These are phyloP conservation scores for Erythrocercus mccallii DNA, from an alignment of 2,113 vertebrate species.

Conservation along the genomic window DNA sequence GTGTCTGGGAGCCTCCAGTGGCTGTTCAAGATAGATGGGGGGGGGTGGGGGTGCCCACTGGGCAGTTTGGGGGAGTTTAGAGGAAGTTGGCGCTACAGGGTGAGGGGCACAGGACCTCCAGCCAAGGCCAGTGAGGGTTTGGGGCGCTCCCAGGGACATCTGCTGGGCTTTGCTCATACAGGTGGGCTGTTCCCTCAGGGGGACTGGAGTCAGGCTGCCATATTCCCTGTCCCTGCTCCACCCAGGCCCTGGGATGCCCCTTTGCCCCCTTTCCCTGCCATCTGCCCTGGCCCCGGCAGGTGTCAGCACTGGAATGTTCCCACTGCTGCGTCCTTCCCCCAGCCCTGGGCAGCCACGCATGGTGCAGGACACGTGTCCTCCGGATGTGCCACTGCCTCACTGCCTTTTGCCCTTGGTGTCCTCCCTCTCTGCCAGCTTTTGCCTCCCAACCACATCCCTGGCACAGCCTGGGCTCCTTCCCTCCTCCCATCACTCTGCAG, in stretches of 20 bases:
- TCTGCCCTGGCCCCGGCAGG: not conserved
- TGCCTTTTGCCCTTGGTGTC: not conserved
- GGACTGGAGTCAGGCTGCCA: not conserved
- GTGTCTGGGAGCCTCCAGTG: not conserved
- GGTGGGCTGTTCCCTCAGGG: not conserved
- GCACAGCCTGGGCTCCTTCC: not conserved
- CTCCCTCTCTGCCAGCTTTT: not conserved
- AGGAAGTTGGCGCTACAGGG: not conserved
- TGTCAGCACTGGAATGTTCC: slow-evolving; percentile 5
- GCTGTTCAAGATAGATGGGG: not conserved
- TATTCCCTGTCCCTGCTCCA: not conserved
- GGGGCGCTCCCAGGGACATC: not conserved
- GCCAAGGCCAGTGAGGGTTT: not conserved
- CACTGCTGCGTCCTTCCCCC: not conserved
- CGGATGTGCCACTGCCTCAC: not conserved
- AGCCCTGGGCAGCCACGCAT: not conserved
- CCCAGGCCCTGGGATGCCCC: not conserved
- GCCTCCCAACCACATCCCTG: not conserved
- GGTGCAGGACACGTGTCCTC: not conserved
- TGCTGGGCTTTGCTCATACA: not conserved
- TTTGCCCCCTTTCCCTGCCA: not conserved
- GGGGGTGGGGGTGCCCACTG: not conserved
- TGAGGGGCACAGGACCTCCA: not conserved
- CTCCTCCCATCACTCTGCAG: fast-evolving
- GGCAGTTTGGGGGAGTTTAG: not conserved